Conservation (phyloP, 2,797 vertebrate genomes). For the Acanthopagrus latus region DNA sequence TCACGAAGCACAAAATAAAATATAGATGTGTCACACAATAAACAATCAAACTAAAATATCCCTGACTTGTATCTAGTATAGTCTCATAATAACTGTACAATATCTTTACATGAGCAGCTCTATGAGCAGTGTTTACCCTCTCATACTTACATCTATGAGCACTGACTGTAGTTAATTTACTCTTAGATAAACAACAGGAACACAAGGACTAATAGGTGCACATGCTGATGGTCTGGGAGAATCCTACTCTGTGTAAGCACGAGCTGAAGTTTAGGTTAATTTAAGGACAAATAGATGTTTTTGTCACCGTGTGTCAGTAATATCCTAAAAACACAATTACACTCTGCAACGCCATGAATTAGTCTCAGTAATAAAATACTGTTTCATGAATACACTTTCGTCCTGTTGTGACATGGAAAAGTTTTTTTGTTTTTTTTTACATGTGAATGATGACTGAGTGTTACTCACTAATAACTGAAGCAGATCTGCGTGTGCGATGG, state of each 20-base stretch:
- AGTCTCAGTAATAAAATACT: background rate
- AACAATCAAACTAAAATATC: too few species aligned
- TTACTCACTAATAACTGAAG: constrained; percentile 90
- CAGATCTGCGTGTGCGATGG: constrained; percentile 89
- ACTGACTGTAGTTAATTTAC: background rate
- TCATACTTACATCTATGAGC: background rate
- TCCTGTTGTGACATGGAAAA: constrained; percentile 8
- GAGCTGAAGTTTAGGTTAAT: background rate
- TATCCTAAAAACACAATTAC: background rate
- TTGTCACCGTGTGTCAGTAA: background rate
- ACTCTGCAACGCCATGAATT: background rate
- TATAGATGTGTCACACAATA: too few species aligned
- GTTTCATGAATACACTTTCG: background rate
- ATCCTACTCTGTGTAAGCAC: background rate
- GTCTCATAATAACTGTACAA: too few species aligned
- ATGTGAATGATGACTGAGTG: too few species aligned
- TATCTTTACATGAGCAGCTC: too few species aligned
- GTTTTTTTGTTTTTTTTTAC: background rate
- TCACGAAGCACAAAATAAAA: too few species aligned
- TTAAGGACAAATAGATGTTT: background rate
- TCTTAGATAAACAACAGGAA: background rate
- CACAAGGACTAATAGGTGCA: background rate
- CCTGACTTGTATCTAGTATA: too few species aligned
- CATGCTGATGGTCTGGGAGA: background rate
- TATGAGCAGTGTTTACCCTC: too few species aligned